These are phyloP conservation scores for Coreius guichenoti DNA, from an alignment of 2,797 vertebrate genomes.

Conservation along the genomic window DNA sequence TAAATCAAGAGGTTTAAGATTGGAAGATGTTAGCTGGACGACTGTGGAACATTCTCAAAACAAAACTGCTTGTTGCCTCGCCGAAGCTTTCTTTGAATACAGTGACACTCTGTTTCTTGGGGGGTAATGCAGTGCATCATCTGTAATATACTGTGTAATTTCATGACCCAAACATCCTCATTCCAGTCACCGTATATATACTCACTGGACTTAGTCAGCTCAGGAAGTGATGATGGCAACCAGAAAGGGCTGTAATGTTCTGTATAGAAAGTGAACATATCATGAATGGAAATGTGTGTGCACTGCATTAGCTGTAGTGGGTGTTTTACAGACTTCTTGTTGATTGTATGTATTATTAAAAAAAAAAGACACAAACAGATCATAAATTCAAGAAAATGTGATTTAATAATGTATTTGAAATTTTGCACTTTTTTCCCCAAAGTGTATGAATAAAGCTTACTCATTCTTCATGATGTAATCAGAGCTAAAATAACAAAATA, in stretches of 20 bases:
- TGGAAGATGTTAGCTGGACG: background rate
- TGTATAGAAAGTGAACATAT: background rate
- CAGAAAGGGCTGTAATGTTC: background rate
- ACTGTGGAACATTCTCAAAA: background rate
- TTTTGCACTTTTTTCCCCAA: background rate
- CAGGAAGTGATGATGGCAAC: background rate
- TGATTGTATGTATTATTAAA: background rate
- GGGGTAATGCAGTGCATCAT: background rate
- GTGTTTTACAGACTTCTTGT: background rate
- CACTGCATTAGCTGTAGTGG: background rate
- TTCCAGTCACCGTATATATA: slow-evolving; percentile 1
- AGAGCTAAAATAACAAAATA: slow-evolving; percentile 8
- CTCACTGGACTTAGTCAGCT: background rate
- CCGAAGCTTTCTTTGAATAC: background rate
- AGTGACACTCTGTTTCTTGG: background rate
- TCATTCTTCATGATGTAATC: background rate
- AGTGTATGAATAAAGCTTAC: background rate
- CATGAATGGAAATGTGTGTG: background rate
- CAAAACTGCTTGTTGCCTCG: background rate
- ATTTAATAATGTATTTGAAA: background rate
- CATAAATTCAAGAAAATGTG: background rate
- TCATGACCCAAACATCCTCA: background rate
- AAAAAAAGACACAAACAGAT: background rate
- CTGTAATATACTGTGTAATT: background rate
- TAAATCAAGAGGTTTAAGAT: background rate